Percentiles rank a stretch among this genome's conserved stretches.
Evolutionary conservation across 2,797 vertebrate species (phyloP).

Genomic region (Aeoliscus strigatus): DNA sequence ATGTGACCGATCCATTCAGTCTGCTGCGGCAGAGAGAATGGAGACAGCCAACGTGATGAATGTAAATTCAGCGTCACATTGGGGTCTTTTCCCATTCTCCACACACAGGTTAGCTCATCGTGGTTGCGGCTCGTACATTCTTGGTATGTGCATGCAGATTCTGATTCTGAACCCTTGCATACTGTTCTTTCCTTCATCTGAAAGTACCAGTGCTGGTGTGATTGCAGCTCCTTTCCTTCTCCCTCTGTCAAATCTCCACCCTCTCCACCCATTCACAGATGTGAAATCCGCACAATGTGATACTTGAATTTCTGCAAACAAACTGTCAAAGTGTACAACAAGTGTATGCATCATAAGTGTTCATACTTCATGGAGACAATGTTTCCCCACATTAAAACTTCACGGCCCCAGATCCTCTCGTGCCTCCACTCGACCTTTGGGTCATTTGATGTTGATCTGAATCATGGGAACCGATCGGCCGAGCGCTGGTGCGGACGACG

Average conservation of each 20-base stretch:
- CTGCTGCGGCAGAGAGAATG: no score
- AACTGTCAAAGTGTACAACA: not conserved
- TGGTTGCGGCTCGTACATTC: no score
- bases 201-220: not conserved
- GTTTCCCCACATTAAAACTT: not conserved
- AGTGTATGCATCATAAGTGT: not conserved
- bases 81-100: no score
- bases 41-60: no score
- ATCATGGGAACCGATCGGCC: constrained; percentile 39
- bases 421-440: not conserved
- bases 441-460: constrained; percentile 23
- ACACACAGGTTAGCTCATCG: no score
- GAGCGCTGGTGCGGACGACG: not conserved
- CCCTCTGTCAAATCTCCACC: not conserved
- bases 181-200: not conserved
- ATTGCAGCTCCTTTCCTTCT: not conserved
- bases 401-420: not conserved
- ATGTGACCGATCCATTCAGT: no score
- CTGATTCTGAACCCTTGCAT: not conserved
- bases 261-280: not conserved
- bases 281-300: not conserved
- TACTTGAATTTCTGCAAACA: not conserved
- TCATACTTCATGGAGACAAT: not conserved
- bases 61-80: no score
- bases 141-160: not conserved